Conservation (phyloP, 2,113 vertebrate species). For the Phalacrocorax carbo region DNA sequence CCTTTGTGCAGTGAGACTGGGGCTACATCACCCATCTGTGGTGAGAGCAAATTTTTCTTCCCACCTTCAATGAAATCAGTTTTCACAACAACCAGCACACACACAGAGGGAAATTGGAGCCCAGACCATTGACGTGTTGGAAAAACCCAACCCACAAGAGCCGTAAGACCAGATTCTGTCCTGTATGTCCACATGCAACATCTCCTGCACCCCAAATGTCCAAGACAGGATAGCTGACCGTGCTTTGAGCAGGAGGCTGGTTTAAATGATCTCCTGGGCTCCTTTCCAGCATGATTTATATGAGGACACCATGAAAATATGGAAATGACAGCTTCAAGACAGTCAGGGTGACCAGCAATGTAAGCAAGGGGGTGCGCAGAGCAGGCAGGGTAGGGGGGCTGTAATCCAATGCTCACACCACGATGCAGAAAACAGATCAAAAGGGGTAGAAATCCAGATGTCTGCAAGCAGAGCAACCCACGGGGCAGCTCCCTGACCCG, state of each 20-base stretch:
- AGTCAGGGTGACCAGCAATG: accelerated
- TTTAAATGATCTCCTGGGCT: not conserved
- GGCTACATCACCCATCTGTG: not conserved
- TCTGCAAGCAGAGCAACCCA: accelerated
- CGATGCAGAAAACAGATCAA: accelerated
- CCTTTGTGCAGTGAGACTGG: accelerated
- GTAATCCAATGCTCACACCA: not conserved
- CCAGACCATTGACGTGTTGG: not conserved
- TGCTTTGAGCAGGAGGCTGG: not conserved
- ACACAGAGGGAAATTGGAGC: not conserved
- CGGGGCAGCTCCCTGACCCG: accelerated
- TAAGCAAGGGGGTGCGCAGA: not conserved
- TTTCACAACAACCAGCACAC: not conserved
- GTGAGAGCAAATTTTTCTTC: not conserved
- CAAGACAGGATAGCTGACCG: no score
- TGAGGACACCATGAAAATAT: accelerated
- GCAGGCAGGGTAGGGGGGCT: not conserved
- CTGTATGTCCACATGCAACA: accelerated
- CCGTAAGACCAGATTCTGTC: not conserved
- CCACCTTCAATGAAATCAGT: not conserved
- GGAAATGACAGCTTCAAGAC: not conserved
- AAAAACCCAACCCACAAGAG: not conserved
- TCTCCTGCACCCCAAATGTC: not conserved
- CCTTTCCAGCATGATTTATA: not conserved
- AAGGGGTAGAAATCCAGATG: not conserved